Evolutionary conservation across 2,797 vertebrate species (phyloP).

Genomic region (Periophthalmus magnuspinnatus): DNA sequence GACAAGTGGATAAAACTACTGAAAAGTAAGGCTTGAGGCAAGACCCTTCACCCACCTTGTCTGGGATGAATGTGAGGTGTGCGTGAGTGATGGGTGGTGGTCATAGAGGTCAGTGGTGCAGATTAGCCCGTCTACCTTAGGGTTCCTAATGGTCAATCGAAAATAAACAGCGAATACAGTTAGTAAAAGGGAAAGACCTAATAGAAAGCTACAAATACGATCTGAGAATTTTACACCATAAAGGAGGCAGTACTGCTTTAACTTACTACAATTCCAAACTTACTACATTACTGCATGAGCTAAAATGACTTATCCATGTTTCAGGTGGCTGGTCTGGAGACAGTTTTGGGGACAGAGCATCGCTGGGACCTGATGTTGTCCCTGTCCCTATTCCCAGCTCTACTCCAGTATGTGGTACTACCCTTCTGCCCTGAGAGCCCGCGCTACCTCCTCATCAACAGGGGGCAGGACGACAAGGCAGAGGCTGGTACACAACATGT

Average conservation of each 20-base stretch:
- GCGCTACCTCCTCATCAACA: conserved; percentile 77
- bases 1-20: neutral
- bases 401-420: conserved; percentile 73
- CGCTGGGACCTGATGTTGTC: conserved; percentile 79
- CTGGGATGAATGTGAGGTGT: no score
- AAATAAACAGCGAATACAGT: no score
- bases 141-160: no score
- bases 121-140: no score
- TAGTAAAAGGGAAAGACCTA: no score
- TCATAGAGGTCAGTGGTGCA: no score
- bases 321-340: conserved; percentile 79
- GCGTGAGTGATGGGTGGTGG: no score
- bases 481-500: conserved; percentile 64
- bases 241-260: no score
- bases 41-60: no score
- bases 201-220: no score
- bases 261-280: neutral
- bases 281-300: neutral
- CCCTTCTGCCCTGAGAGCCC: conserved; percentile 82
- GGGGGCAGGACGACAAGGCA: conserved; percentile 66
- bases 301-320: neutral
- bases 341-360: conserved; percentile 70
- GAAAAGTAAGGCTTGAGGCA: neutral
- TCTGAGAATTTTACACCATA: no score
- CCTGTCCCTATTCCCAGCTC: conserved; percentile 76